Base-by-base conservation (phyloP, 92 coral and sea anemone species). In the Palythoa heliodiscus region DNA sequence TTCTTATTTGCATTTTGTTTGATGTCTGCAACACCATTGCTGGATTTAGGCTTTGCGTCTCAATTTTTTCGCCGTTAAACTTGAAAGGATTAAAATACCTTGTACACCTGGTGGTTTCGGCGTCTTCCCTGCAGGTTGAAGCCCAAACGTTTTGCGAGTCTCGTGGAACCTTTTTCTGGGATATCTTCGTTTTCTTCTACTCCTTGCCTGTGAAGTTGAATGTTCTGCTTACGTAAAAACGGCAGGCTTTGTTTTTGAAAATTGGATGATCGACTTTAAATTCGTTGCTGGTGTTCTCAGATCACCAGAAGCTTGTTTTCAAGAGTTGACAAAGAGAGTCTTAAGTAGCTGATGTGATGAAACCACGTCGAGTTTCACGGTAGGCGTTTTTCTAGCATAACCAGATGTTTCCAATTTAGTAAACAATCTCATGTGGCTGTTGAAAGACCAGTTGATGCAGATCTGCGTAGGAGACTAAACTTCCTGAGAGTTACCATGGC, bases 401-500 rank as follows among this genome's bases (percentile, higher is more conserved):
- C 47, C 74, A 63, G 38, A 80, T 50, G 38, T 52, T 80, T 66
- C 19, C 57, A 22, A 40, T 29, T 40, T 14, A 43, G 43, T 63
- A 64, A 80, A 80, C 84, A 66, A 80, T 48, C 43, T 67, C 50
- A 38, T 13, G 52, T 48, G 38, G 29, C 71, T 52, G 24, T 37
- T 40, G 29, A 58, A 61, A 35, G 24, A 61, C 4, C 37, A n/a
- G 29, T 25, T 47, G 22, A 19, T 57, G 55, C 14, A 39, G 24
- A 40, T 63, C 84, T 47, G 70, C 84, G 84, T 64, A 13, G 71
- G 84, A 52, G 69, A 24, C 8, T n/a, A 63, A 40, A 52, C 64
- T 79, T 80, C 84, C 84, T 23, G 47, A 35, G 23, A 16, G 74
- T 66, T 80, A 35, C 19, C 75, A 80, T 66, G 55, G 70, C 40